A percentile compares a stretch with the other conserved stretches of the same genome.
Evolutionary conservation across 2,797 vertebrate species (phyloP).

Genomic region (Setipinna tenuifilis): DNA sequence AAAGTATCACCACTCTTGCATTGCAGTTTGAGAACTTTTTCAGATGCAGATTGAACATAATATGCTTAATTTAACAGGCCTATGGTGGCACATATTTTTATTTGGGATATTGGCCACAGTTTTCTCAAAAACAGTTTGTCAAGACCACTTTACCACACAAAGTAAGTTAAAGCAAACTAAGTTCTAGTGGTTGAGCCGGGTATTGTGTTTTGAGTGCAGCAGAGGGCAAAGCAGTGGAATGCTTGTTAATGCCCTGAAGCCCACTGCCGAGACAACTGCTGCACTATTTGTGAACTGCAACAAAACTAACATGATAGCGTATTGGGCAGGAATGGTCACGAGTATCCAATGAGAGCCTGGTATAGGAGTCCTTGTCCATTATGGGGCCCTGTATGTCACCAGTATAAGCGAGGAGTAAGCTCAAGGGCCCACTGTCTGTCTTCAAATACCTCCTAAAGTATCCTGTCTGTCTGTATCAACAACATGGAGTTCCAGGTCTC

Average conservation of each 20-base stretch:
- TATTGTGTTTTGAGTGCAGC: constrained; percentile 31
- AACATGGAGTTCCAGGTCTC: background rate
- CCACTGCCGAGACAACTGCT: constrained; percentile 62
- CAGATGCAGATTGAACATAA: background rate
- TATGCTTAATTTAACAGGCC: too few relatives aligned
- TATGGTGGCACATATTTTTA: background rate
- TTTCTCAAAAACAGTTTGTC: background rate
- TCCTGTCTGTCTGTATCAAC: background rate
- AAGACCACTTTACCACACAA: background rate
- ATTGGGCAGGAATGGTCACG: constrained; percentile 49
- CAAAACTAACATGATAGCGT: constrained; percentile 67
- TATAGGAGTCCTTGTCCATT: constrained; percentile 39
- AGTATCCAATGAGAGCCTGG: constrained; percentile 47
- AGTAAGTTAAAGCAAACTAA: background rate
- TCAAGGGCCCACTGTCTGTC: constrained; percentile 1
- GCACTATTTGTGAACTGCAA: constrained; percentile 69
- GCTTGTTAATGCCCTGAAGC: constrained; percentile 52
- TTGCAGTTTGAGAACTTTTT: background rate
- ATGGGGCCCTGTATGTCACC: constrained; percentile 17
- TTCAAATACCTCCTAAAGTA: background rate
- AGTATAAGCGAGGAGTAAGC: constrained; percentile 25
- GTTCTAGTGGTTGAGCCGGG: background rate
- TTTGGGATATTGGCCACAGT: background rate
- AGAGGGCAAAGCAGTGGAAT: constrained; percentile 44
- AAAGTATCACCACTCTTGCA: background rate